These are phyloP conservation scores for Corvus moneduloides DNA, from an alignment of 2,113 vertebrate species.

Conservation along the genomic window DNA sequence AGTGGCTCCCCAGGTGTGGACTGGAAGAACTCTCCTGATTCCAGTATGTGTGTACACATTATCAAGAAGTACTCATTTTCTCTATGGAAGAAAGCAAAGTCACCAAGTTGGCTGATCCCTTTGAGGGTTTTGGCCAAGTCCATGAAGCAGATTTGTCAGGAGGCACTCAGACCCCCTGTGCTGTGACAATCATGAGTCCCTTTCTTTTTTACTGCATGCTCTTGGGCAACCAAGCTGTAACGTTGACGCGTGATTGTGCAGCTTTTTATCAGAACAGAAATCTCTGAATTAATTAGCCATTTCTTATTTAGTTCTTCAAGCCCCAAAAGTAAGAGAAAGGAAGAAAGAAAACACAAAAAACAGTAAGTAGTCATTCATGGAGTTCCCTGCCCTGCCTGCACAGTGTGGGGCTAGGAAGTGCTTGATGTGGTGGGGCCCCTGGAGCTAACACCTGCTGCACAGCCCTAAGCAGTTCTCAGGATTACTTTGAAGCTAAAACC, in stretches of 20 bases:
- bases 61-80: not conserved
- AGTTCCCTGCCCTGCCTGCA: not conserved
- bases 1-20: not conserved
- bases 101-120: not conserved
- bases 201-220: not conserved
- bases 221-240: not conserved
- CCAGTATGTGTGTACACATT: not conserved
- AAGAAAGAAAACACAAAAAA: slow-evolving; percentile 93
- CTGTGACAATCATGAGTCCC: not conserved
- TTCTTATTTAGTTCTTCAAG: slow-evolving; percentile 85
- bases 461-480: not conserved
- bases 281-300: slow-evolving; percentile 56
- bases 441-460: not conserved
- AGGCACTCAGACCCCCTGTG: not conserved
- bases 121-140: not conserved
- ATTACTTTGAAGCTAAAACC: slow-evolving; percentile 2
- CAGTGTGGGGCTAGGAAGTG: not conserved
- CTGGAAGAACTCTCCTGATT: not conserved
- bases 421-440: slow-evolving; percentile 10
- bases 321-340: slow-evolving; percentile 88
- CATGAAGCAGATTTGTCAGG: not conserved
- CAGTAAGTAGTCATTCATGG: slow-evolving; percentile 79
- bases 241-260: not conserved
- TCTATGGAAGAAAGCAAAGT: not conserved
- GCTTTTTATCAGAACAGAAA: not conserved